Percentiles rank a stretch among this genome's conserved stretches.
These are phyloP conservation scores for Apostichopus parvimensis DNA, from an alignment of 35 echinoderm and acorn worm genomes.

Conservation along the genomic window DNA sequence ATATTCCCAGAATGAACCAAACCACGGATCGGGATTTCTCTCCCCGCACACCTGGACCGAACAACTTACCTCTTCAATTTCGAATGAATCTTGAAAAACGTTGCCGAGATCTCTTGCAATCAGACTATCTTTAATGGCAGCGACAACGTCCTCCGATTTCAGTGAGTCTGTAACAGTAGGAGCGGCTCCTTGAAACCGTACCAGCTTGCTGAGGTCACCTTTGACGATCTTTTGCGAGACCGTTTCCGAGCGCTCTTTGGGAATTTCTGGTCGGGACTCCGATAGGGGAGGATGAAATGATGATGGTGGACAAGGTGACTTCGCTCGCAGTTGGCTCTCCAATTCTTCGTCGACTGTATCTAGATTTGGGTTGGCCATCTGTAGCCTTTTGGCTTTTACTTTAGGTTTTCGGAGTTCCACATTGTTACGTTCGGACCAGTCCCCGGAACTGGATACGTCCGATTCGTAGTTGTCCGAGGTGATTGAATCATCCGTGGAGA, in stretches of 20 bases:
- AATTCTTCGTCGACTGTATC: constrained; percentile 42
- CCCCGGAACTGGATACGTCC: background rate
- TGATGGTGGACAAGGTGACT: constrained; percentile 24
- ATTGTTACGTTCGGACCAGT: constrained; percentile 6
- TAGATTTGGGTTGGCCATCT: constrained; percentile 23
- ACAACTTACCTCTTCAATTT: constrained; percentile 63
- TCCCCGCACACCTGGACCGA: background rate
- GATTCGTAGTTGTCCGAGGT: background rate
- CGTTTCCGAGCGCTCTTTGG: background rate
- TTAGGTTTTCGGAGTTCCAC: background rate
- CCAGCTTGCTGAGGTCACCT: background rate
- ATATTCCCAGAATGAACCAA: too few relatives aligned
- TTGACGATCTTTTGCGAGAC: background rate
- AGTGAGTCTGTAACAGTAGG: background rate
- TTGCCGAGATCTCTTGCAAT: background rate
- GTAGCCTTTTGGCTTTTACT: background rate
- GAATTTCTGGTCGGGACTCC: background rate
- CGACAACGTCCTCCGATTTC: background rate
- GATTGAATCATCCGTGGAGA: background rate
- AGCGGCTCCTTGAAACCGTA: background rate
- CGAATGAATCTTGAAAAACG: constrained; percentile 59
- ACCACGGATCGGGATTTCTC: too few relatives aligned
- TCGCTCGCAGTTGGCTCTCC: constrained; percentile 43
- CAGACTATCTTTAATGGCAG: background rate
- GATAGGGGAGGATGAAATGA: background rate